Evolutionary conservation across 2,888 invertebrate species (phyloP).

Genomic region (Metalampra italica): DNA sequence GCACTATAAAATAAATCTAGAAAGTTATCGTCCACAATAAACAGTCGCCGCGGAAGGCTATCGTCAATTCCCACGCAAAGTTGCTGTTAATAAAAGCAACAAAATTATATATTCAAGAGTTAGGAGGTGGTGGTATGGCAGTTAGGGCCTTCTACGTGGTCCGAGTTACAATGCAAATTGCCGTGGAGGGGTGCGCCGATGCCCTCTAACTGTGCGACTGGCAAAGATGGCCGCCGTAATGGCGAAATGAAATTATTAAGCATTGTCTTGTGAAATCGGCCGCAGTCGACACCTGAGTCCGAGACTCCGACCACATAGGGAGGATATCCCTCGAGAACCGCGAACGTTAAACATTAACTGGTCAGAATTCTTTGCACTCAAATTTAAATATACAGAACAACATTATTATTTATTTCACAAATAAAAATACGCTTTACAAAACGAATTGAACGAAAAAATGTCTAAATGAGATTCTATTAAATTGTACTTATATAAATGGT

Average conservation of each 20-base stretch:
- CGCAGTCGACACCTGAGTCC: slow-evolving; percentile 78
- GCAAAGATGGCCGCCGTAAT: slow-evolving; percentile 77
- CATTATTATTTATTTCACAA: no score
- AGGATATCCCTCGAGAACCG: slow-evolving; percentile 47
- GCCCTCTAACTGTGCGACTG: slow-evolving; percentile 76
- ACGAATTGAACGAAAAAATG: no score
- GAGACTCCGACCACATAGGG: slow-evolving; percentile 43
- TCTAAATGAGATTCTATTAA: no score
- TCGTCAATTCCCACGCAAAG: slow-evolving; percentile 77
- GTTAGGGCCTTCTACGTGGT: slow-evolving; percentile 75
- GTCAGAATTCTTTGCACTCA: background rate
- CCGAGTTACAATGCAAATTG: slow-evolving; percentile 79
- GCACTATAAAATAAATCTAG: slow-evolving; percentile 76
- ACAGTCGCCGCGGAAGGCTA: slow-evolving; percentile 73
- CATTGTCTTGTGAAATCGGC: slow-evolving; percentile 78
- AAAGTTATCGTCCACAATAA: slow-evolving; percentile 74
- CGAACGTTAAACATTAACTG: slow-evolving; percentile 5
- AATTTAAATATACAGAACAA: no score
- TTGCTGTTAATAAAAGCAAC: slow-evolving; percentile 77
- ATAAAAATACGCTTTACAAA: no score
- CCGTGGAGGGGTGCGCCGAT: slow-evolving; percentile 73
- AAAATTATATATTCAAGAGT: slow-evolving; percentile 79
- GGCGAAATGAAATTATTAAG: slow-evolving; percentile 79
- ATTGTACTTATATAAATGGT: no score
- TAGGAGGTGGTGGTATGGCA: slow-evolving; percentile 74